These are phyloP conservation scores for Antitype chi DNA, from an alignment of 2,888 invertebrate species.

Conservation along the genomic window DNA sequence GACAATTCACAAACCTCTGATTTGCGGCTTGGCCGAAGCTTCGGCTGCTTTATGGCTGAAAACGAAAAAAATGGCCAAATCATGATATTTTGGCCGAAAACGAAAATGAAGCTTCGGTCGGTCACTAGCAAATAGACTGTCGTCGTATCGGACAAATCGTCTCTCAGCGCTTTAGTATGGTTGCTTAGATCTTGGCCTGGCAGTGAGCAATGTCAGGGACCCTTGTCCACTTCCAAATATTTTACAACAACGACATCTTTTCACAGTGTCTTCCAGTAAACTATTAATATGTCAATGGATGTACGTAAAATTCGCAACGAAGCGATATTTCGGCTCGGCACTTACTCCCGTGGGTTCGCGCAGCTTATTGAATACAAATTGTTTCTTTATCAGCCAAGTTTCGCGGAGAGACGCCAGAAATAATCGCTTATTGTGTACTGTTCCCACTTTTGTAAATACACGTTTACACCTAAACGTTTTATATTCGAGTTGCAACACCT, in stretches of 20 bases:
- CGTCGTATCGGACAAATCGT: neutral
- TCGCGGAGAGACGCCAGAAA: slow-evolving; percentile 67
- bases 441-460: slow-evolving; percentile 41
- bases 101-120: too few species aligned
- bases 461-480: slow-evolving; percentile 37
- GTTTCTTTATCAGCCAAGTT: slow-evolving; percentile 84
- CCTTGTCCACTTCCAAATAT: neutral
- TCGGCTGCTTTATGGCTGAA: too few species aligned
- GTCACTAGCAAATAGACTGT: too few species aligned
- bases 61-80: too few species aligned
- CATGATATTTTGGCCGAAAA: too few species aligned
- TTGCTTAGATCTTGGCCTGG: neutral
- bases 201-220: too few species aligned
- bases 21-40: too few species aligned
- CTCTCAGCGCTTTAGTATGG: neutral
- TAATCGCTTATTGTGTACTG: slow-evolving; percentile 65
- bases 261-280: slow-evolving; percentile 52
- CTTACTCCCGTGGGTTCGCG: slow-evolving; percentile 75
- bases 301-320: slow-evolving; percentile 75
- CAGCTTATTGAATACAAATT: slow-evolving; percentile 88
- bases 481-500: slow-evolving; percentile 29
- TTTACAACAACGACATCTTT: neutral
- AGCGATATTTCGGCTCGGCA: slow-evolving; percentile 79
- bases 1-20: too few species aligned
- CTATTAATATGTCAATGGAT: slow-evolving; percentile 43